These are phyloP conservation scores for Diplodus puntazzo DNA, from an alignment of 2,797 vertebrate species.

Conservation along the genomic window DNA sequence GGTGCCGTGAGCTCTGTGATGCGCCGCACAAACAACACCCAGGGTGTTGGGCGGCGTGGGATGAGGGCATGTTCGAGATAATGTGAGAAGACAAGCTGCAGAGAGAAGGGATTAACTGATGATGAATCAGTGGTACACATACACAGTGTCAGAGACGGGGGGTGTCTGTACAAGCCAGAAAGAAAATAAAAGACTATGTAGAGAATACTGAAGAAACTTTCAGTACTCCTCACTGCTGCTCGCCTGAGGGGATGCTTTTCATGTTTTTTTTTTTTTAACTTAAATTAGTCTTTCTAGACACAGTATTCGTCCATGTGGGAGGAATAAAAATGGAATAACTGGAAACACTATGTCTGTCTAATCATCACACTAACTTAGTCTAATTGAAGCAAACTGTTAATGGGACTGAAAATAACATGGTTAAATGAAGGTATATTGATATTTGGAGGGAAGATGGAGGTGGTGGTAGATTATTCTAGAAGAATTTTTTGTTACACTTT, in stretches of 20 bases:
- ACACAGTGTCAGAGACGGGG: constrained; percentile 42
- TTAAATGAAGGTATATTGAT: constrained; percentile 20
- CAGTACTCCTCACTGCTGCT: background rate
- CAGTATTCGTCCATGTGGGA: constrained; percentile 17
- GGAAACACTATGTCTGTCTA: constrained; percentile 2
- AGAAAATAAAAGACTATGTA: constrained; percentile 15
- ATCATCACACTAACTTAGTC: constrained; percentile 17
- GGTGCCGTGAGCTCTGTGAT: constrained; percentile 42
- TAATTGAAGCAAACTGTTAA: constrained; percentile 16
- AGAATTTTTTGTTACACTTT: no score
- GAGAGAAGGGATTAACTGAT: constrained; percentile 68
- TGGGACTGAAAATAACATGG: constrained; percentile 20
- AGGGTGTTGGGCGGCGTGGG: constrained; percentile 51
- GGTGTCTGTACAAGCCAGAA: constrained; percentile 27
- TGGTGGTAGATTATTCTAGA: no score
- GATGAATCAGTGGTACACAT: constrained; percentile 65
- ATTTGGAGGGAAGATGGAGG: constrained; percentile 1
- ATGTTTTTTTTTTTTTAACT: background rate
- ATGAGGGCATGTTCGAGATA: constrained; percentile 65
- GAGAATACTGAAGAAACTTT: constrained; percentile 32
- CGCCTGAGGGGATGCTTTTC: constrained; percentile 1
- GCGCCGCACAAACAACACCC: constrained; percentile 58
- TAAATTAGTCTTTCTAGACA: constrained; percentile 17
- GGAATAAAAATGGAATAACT: constrained; percentile 12
- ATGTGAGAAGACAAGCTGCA: constrained; percentile 72